Base-by-base conservation (phyloP, 2,113 vertebrate genomes). In the Setophaga kirtlandii region DNA sequence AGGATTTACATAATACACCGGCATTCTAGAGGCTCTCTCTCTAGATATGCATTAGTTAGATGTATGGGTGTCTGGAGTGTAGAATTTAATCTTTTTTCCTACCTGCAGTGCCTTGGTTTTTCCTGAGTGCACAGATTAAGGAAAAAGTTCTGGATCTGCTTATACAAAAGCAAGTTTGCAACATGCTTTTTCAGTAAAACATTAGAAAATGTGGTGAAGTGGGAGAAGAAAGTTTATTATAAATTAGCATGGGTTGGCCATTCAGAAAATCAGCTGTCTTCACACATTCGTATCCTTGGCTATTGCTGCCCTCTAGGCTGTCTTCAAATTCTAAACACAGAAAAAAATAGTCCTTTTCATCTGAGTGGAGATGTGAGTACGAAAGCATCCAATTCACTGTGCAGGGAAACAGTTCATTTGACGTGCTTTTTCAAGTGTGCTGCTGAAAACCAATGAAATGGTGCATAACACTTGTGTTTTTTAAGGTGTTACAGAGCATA, bases 241-340 rank as follows among this genome's bases (percentile, higher is more conserved):
- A 49, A 70, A 68, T 74, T 68, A 60, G 15, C 10, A 3, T 25
- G 33, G 7, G 3, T 28, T 83, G 75, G 35, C 52, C 31, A 27
- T 88, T 90, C 28, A 31, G 12, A 82, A 83, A 65, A 28, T 42
- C 15, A 59, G 3, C 30, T 56, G 15, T 59, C 67, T 91, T 88
- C 37, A 35, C 10, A 21, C 4, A 7, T 77, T 77, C 0, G 0
- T 84, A 58, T 73, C 16, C 58, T 93, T 90, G 69, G 60, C 17
- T 73, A 71, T 78, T 94, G 75, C 85, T 95, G 91, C 96, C 95
- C 84, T 94, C 90, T 95, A 86, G 95, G 81, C 68, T 52, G 52
- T 3, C 0, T 35, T 47, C 44, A 59, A 13, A 10, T 93, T 94
- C 86, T 49, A 59, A 90, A 33, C 16, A 37, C 4, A 12, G n/a